Base-by-base conservation (phyloP, 2,113 vertebrate genomes). In the Anoplopoma fimbria region DNA sequence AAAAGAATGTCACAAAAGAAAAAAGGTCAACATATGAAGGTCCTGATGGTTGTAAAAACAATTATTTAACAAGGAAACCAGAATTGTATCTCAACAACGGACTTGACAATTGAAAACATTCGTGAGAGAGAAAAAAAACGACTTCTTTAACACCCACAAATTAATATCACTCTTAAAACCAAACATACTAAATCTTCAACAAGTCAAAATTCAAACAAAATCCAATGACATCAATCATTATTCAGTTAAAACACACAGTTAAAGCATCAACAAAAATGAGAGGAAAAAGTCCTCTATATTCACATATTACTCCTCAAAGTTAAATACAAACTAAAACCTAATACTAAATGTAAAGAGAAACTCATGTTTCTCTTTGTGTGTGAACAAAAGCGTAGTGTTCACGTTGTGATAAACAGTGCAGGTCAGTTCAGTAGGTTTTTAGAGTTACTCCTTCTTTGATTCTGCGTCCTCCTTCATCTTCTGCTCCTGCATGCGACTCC, bases 401-500 rank as follows among this genome's bases (percentile, higher is more conserved):
- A 86, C 36, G 10, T 61, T 78, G 76, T 83, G 85, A 71, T 47
- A 70, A 86, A 88, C 79, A 90, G 89, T 90, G 87, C 89, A 91
- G 78, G 85, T 85, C 69, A 61, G 79, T 47, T 89, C 91, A 88
- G 86, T 45, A 78, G 87, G 27, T 60, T 75, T n/a, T 81, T 51
- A 65, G 27, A 72, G 82, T 74, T 95, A 96, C 79, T 93, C 96
- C 65, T 93, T 95, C 89, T 94, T 94, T 9, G 93, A 92, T 86
- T 97, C 96, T 0, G 93, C 94, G 34, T 94, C 96, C 62, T 98
- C 97, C 69, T 96, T 98, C 94, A 97, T 94, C 87, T 98, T 99
- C 93, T 99, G 97, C 83, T 98, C 98, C 87, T 99, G 97, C 96
- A 99, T 98, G 82, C 97, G 96, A 85, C 95, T 97, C 79, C 97